Base-by-base conservation (phyloP, 1,140 invertebrate species). In the Rhagoletis pomonella region DNA sequence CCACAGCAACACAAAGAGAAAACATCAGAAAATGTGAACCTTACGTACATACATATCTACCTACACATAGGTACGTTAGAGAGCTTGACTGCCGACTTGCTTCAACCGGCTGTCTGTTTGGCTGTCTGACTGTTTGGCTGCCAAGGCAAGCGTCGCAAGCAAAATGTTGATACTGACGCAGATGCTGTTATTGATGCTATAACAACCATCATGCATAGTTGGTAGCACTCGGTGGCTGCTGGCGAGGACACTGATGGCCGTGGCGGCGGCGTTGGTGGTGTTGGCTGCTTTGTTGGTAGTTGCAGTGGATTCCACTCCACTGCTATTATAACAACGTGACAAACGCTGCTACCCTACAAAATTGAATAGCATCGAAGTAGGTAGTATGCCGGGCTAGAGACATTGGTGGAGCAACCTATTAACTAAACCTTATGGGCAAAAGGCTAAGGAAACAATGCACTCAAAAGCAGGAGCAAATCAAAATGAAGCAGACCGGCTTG, bases 131-230 rank as follows among this genome's bases (percentile, higher is more conserved):
- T 0, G 67, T 42, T 65, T 55, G 50, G 64, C 19, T 73, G 67
- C 67, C 67, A 73, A 73, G 47, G 12, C 67, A 73, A 73, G 67
- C 14, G 42, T 17, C 67, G 67, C 44, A 55, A 81, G 47, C 44
- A 81, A 81, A 81, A 81, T 81, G 39, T 50, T 81, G 73, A 42
- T 58, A 81, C 55, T 81, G 47, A 55, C 73, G 73, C 73, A 81
- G 44, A 81, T 81, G 73, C 73, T 81, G 47, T 81, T 81, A n/a
- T 29, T 81, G 73, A 58, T 81, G 73, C 47, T 81, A 81, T 29
- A 81, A 55, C 17, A 81, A 55, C 73, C 73, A 50, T 10, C 73
- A 47, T 39, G 12, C 69, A 73, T 73, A 73, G 42, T 50, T 7
- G 60, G 12, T 62, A n/a, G 12, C 69, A 12, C 17, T 50, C 47